Evolutionary conservation across 2,113 vertebrate genomes (phyloP), one percentile per base, ranked within the genome.

Genomic region (Hystrix cristata): DNA sequence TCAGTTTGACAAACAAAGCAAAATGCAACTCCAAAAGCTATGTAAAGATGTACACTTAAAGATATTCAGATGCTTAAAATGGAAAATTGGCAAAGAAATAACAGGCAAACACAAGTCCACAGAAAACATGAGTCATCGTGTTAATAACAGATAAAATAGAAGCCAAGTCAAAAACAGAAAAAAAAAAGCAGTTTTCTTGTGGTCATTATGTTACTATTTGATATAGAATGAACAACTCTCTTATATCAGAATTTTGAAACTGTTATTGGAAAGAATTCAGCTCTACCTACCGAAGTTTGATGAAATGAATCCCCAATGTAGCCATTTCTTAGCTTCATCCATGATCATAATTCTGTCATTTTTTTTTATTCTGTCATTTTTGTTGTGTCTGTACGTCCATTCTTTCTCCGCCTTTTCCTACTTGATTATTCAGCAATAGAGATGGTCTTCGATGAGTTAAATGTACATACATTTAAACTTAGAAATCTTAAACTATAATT

Each of bases 101-200:
- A 29, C 21, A 86, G 69, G 15, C 1, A 60, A 96, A 83, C 55
- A 1, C 53, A 88, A 55, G 5, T 55, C 71, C 43, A 94, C 83
- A 92, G 60, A 83, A 96, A 93, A 87, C 51, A 85, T 48, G 72
- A 94, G 18, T 84, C 62, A n/a, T 51, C 1, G 38, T 90, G 27
- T 74, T 84, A 92, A 92, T 59, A 97, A 95, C 60, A 78, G 5
- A 89, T 46, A 71, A 95, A 79, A 74, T 48, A 84, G 19, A 92
- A 87, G 65, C 76, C 16, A 80, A 38, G 5, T 25, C 87, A 59
- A 34, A 55, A 57, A 57, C 38, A 38, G 38, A 57, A 57, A 57
- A 62, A 65, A 34, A 51, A 82, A 59, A 72, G 9, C 27, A 88
- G 19, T 57, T 84, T 92, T 87, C 34, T 43, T 87, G 87, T 34